A percentile compares a stretch with the other conserved stretches of the same genome.
Evolutionary conservation across 2,888 invertebrate genomes (phyloP).

Genomic region (Scelioninae gen. 2): DNA sequence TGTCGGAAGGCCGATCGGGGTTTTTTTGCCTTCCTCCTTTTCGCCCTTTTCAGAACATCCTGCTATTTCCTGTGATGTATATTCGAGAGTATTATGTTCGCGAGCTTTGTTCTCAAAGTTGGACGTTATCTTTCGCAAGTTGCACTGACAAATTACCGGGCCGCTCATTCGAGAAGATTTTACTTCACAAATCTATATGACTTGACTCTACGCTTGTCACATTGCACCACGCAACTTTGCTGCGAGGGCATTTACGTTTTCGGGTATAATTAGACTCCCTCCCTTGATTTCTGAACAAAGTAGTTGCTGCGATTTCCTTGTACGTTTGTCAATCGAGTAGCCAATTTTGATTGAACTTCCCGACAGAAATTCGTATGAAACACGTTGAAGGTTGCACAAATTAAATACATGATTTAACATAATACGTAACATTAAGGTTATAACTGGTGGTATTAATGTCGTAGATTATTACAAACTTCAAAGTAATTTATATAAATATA

Average conservation of each 20-base stretch:
- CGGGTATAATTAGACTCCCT: conserved; percentile 39
- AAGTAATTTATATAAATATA: too few species aligned
- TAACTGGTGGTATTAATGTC: too few species aligned
- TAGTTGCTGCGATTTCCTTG: too few species aligned
- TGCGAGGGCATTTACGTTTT: conserved; percentile 19
- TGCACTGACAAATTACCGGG: conserved; percentile 67
- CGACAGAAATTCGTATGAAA: neutral
- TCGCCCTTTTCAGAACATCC: conserved; percentile 41
- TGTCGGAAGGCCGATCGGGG: conserved; percentile 41
- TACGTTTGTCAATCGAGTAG: neutral
- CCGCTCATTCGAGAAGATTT: conserved; percentile 56
- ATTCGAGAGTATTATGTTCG: conserved; percentile 59
- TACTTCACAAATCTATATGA: conserved; percentile 52
- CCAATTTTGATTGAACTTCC: neutral
- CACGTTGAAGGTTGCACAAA: too few species aligned
- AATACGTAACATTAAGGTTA: too few species aligned
- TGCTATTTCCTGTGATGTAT: conserved; percentile 57
- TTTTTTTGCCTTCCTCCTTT: conserved; percentile 43
- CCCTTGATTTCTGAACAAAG: too few species aligned
- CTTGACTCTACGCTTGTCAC: conserved; percentile 50
- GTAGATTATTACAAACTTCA: too few species aligned
- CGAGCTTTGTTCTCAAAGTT: conserved; percentile 61
- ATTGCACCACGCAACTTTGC: conserved; percentile 34
- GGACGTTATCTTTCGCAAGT: conserved; percentile 62
- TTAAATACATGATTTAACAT: too few species aligned